Percentiles rank a stretch among this genome's conserved stretches.
Conservation (phyloP, 1,140 invertebrate species). For the Neelides sp. region DNA sequence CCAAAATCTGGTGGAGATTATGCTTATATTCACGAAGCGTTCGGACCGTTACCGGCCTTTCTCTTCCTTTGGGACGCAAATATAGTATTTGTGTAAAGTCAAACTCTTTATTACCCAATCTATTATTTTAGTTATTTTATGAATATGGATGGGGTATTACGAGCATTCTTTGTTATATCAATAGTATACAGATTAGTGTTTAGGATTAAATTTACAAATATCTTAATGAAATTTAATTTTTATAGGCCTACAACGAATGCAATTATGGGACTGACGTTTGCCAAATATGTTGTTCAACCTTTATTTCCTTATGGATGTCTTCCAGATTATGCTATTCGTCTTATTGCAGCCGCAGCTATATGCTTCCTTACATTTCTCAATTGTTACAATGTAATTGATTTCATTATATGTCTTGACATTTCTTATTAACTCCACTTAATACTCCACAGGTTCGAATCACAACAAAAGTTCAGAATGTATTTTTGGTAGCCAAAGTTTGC, state of each 20-base stretch:
- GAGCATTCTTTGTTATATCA: no score
- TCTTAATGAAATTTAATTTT: slow-evolving; percentile 8
- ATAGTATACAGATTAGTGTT: no score
- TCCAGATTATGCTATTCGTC: slow-evolving; percentile 53
- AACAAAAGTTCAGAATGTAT: slow-evolving; percentile 74
- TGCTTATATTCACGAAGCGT: slow-evolving; percentile 84
- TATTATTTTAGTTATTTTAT: not conserved
- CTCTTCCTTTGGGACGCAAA: slow-evolving; percentile 90
- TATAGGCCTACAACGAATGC: slow-evolving; percentile 80
- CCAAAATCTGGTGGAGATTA: slow-evolving; percentile 95
- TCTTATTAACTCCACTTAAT: not conserved
- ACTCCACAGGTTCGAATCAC: slow-evolving; percentile 43
- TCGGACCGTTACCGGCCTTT: slow-evolving; percentile 80
- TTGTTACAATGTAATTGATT: slow-evolving; percentile 68
- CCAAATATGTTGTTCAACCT: slow-evolving; percentile 86
- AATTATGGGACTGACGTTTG: slow-evolving; percentile 90
- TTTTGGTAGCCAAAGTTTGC: slow-evolving; percentile 78
- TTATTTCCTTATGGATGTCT: slow-evolving; percentile 61
- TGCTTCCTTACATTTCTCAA: slow-evolving; percentile 71
- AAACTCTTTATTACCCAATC: no score
- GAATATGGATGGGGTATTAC: no score
- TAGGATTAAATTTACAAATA: not conserved
- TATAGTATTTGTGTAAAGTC: slow-evolving; percentile 62
- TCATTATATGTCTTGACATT: not conserved
- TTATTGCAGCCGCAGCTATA: slow-evolving; percentile 61